Base-by-base conservation (phyloP, 2,113 vertebrate species). In the Cyanistes caeruleus region DNA sequence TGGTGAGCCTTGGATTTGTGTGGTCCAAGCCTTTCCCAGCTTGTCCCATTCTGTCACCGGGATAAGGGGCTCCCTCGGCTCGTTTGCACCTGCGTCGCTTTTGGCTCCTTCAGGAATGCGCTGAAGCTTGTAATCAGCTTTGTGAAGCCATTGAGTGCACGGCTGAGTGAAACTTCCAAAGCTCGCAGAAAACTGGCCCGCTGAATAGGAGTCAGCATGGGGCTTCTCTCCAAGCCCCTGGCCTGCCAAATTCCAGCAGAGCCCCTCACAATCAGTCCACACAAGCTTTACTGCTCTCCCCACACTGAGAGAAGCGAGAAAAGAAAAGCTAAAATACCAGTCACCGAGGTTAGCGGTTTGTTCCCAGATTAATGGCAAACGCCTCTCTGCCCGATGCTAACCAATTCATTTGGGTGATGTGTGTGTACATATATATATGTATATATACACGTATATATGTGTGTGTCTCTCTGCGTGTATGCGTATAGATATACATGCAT, bases 51-150 rank as follows among this genome's bases (percentile, higher is more conserved):
- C 98, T 98, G 98, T 98, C 98, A 96, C 98, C 97, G 96, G 98
- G 98, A 98, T 98, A 98, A 98, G 98, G 97, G 98, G 98, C 98
- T 98, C 97, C 98, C 98, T 98, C 98, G 97, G 98, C 98, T 98
- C 98, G 98, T 98, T 99, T 99, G 98, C 99, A 99, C 99, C 99
- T 99, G 99, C 99, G 98, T 98, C 97, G 98, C 99, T 98, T 98
- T 98, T 98, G 98, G 98, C 98, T 98, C 99, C 99, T 99, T 99
- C 99, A 99, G 99, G 99, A 99, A 99, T 99, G 99, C 99, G 98
- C 99, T 99, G 99, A 98, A 99, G 99, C 99, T 99, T 99, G 99
- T 99, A 99, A 99, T 99, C 99, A 99, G 99, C 99, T 99, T 99
- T 99, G 99, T 99, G 98, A 98, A 98, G 99, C 98, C 98, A 99